Evolutionary conservation across 2,888 invertebrate genomes (phyloP).

Genomic region (Lamellibrachia columna): DNA sequence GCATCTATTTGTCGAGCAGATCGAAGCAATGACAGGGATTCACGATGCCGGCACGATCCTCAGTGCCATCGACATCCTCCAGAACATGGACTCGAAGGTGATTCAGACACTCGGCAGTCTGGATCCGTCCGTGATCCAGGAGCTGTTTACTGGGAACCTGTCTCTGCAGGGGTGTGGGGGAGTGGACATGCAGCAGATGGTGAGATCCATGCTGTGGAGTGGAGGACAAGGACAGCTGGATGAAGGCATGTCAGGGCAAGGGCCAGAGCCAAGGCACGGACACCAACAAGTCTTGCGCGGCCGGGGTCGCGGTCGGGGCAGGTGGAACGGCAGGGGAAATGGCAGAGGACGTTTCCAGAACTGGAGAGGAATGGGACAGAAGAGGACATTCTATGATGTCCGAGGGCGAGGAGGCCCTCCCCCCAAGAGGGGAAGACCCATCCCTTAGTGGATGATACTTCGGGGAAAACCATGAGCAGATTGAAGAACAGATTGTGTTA

Average conservation of each 20-base stretch:
- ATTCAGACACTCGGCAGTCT: conserved; percentile 19
- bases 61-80: conserved; percentile 24
- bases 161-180: conserved; percentile 20
- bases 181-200: conserved; percentile 24
- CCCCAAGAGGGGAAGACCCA: neutral
- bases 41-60: conserved; percentile 22
- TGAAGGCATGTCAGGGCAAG: no score
- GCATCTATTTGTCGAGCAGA: conserved; percentile 20
- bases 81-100: conserved; percentile 25
- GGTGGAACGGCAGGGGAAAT: conserved; percentile 8
- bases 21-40: conserved; percentile 21
- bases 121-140: conserved; percentile 21
- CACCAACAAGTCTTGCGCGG: neutral
- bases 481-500: neutral
- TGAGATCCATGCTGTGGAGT: conserved; percentile 21
- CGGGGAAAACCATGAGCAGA: neutral
- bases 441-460: conserved; percentile 19
- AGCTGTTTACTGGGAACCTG: conserved; percentile 19
- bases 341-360: neutral
- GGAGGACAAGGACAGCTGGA: neutral
- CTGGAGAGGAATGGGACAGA: conserved; percentile 21
- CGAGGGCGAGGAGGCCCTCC: conserved; percentile 16
- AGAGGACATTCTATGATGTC: conserved; percentile 16
- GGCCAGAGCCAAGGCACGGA: no score
- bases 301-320: conserved; percentile 20